Conservation (phyloP, 1,140 invertebrate species). For the Acromyrmex echinatior region DNA sequence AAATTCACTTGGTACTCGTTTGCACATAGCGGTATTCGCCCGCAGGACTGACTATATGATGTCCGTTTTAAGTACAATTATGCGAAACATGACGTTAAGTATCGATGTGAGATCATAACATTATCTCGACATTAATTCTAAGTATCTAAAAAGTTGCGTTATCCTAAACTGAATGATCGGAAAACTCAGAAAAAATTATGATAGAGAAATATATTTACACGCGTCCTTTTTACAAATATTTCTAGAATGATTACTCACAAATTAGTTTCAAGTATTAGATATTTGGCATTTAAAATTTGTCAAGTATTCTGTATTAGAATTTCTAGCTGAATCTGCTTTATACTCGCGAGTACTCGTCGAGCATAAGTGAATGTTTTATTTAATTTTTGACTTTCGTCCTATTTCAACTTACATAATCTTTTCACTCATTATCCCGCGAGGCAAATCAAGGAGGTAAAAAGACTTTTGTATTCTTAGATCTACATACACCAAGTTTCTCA, state of each 20-base stretch:
- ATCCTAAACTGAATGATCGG: neutral
- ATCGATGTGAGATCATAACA: neutral
- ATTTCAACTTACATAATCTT: conserved; percentile 8
- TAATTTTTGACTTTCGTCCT: conserved; percentile 6
- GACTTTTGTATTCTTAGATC: conserved; percentile 17
- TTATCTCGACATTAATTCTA: neutral
- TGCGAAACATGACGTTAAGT: neutral
- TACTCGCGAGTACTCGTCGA: neutral
- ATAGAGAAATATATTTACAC: neutral
- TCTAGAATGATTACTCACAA: neutral
- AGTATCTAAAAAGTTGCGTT: neutral
- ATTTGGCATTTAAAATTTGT: neutral
- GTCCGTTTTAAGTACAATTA: conserved; percentile 41
- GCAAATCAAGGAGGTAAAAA: conserved; percentile 24
- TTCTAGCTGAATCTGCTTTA: neutral
- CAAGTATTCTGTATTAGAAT: neutral
- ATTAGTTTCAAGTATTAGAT: neutral
- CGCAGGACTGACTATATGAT: conserved; percentile 8
- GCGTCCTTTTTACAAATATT: neutral
- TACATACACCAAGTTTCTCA: neutral
- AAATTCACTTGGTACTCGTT: conserved; percentile 45
- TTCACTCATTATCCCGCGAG: neutral
- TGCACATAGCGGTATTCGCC: conserved; percentile 52
- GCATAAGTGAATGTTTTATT: neutral
- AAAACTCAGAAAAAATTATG: neutral